Evolutionary conservation across 2,888 invertebrate genomes (phyloP).

Genomic region (Drosophila crucigera): DNA sequence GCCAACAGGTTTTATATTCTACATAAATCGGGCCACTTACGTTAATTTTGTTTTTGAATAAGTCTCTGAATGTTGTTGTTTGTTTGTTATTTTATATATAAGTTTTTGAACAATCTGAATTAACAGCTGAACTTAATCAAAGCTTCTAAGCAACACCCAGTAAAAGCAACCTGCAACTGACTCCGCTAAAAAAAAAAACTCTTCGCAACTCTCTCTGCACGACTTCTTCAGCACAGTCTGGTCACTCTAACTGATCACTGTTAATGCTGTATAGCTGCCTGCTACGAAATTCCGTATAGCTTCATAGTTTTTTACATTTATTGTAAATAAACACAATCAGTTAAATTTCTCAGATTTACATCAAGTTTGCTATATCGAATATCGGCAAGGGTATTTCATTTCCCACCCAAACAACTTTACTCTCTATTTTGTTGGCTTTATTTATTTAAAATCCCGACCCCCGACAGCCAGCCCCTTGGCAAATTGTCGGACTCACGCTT

Average conservation of each 20-base stretch:
- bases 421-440: not conserved
- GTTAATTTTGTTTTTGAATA: too few relatives aligned
- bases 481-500: constrained; percentile 27
- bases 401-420: not conserved
- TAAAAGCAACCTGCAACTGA: not conserved
- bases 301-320: too few relatives aligned
- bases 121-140: not conserved
- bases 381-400: not conserved
- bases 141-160: not conserved
- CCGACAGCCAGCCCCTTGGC: not conserved
- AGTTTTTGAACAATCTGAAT: not conserved
- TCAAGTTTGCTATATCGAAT: too few relatives aligned
- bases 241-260: not conserved
- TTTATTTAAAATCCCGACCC: constrained; percentile 15
- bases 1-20: not conserved
- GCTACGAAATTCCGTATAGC: not conserved
- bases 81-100: not conserved
- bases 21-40: not conserved
- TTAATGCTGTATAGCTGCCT: not conserved
- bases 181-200: not conserved
- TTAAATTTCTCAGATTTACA: not conserved
- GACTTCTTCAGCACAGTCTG: not conserved
- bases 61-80: too few relatives aligned
- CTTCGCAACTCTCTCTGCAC: not conserved
- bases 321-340: not conserved